Evolutionary conservation across 2,113 vertebrate species (phyloP).

Genomic region (Leuciscus idus): DNA sequence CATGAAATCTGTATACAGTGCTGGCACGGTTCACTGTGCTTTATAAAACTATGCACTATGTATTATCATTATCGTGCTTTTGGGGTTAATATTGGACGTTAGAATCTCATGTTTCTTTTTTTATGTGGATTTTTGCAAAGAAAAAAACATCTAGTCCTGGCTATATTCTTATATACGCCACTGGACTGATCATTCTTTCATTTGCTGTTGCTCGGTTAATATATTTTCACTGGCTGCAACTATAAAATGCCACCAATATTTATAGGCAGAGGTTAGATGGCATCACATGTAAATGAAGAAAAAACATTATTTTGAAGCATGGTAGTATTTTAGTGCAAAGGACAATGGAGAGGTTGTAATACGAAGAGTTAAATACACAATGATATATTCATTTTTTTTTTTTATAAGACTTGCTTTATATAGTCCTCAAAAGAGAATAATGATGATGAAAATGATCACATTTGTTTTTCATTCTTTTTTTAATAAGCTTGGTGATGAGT

Average conservation of each 20-base stretch:
- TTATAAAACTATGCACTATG: conserved; percentile 77
- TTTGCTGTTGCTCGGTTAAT: conserved; percentile 52
- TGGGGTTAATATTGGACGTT: conserved; percentile 59
- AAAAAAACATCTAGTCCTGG: conserved; percentile 38
- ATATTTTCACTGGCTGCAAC: conserved; percentile 62
- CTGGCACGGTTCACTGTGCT: conserved; percentile 69
- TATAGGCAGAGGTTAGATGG: conserved; percentile 51
- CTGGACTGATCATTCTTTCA: conserved; percentile 53
- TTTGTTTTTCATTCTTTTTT: conserved; percentile 46
- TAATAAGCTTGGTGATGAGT: background rate
- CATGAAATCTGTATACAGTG: conserved; percentile 69
- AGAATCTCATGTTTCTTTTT: conserved; percentile 56
- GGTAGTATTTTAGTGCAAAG: conserved; percentile 61
- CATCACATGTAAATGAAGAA: conserved; percentile 50
- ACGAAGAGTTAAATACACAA: conserved; percentile 49
- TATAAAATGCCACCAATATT: conserved; percentile 52
- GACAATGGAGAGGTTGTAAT: conserved; percentile 51
- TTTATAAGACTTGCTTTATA: conserved; percentile 31
- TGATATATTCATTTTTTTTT: conserved; percentile 11
- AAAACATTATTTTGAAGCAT: conserved; percentile 66
- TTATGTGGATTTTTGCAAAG: conserved; percentile 38
- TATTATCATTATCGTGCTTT: conserved; percentile 58
- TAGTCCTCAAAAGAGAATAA: conserved; percentile 43
- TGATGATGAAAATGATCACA: background rate
- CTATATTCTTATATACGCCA: conserved; percentile 50